Percentiles rank a stretch among this genome's conserved stretches.
phyloP scores from a whole-genome alignment of 2,888 invertebrate species.

The Auanema sp. region DNA sequence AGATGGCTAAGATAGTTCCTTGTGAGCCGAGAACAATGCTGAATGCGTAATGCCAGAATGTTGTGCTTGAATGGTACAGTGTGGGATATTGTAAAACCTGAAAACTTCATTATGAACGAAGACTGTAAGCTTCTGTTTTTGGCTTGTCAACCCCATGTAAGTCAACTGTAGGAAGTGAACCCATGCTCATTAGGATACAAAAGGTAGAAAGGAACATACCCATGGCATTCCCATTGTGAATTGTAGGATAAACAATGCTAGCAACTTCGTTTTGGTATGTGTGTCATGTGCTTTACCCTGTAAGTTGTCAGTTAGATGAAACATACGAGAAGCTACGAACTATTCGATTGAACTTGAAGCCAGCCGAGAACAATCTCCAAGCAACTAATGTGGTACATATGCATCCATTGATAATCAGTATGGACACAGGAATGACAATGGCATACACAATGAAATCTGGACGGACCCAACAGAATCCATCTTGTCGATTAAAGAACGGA shows the following conservation, averaged over 20 bases:
- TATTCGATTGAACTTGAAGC: constrained; percentile 8
- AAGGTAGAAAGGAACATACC: constrained; percentile 25
- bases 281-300: constrained; percentile 17
- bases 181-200: neutral
- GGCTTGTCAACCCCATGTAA: neutral
- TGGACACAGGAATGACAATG: constrained; percentile 43
- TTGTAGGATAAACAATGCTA: constrained; percentile 26
- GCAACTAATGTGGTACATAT: constrained; percentile 41
- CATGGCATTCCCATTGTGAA: constrained; percentile 50
- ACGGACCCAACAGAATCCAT: constrained; percentile 52
- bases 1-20: constrained; percentile 36
- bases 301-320: constrained; percentile 1
- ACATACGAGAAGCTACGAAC: constrained; percentile 2
- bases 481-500: constrained; percentile 43
- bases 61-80: constrained; percentile 40
- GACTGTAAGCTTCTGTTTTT: neutral
- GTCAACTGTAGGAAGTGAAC: neutral
- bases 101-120: neutral
- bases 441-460: constrained; percentile 43
- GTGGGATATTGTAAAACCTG: constrained; percentile 52
- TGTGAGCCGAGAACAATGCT: constrained; percentile 50
- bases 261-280: constrained; percentile 11
- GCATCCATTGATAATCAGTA: constrained; percentile 43
- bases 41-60: constrained; percentile 52
- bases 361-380: constrained; percentile 33